Conservation (phyloP, 2,797 vertebrate species). For the Sebastes kiyomatsui region DNA sequence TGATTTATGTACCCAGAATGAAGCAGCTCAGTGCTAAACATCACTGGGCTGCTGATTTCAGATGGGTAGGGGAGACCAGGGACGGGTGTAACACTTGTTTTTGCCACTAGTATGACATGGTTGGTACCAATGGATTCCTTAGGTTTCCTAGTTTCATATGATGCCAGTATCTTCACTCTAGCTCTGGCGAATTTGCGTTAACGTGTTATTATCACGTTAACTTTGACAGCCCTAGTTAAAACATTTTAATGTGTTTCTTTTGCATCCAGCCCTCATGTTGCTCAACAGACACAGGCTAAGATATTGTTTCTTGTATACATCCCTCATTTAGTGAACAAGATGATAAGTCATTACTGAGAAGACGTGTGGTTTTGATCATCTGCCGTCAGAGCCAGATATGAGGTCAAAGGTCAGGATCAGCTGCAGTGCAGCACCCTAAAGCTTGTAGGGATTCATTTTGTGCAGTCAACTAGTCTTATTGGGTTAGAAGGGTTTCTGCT, state of each 20-base stretch:
- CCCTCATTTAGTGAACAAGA: background rate
- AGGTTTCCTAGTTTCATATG: too few species aligned
- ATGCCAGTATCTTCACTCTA: too few species aligned
- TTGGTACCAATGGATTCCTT: too few species aligned
- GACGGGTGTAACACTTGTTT: too few species aligned
- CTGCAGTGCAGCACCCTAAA: background rate
- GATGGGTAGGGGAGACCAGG: background rate
- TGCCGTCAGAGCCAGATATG: background rate
- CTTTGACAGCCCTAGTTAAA: too few species aligned
- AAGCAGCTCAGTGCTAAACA: slow-evolving; percentile 30
- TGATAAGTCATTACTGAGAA: background rate
- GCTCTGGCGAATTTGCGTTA: too few species aligned
- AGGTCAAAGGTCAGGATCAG: slow-evolving; percentile 1
- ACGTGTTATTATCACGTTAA: too few species aligned
- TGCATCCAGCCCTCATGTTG: background rate
- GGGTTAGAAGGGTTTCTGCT: background rate
- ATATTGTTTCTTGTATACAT: background rate
- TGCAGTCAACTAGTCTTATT: background rate
- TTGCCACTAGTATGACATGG: too few species aligned
- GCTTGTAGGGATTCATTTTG: background rate
- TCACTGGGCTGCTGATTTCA: slow-evolving; percentile 29
- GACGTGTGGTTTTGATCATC: background rate
- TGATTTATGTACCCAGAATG: slow-evolving; percentile 49
- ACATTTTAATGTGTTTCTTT: background rate
- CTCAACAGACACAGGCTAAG: background rate